phyloP scores from a whole-genome alignment of 1,140 invertebrate genomes.

The Cherax destructor region DNA sequence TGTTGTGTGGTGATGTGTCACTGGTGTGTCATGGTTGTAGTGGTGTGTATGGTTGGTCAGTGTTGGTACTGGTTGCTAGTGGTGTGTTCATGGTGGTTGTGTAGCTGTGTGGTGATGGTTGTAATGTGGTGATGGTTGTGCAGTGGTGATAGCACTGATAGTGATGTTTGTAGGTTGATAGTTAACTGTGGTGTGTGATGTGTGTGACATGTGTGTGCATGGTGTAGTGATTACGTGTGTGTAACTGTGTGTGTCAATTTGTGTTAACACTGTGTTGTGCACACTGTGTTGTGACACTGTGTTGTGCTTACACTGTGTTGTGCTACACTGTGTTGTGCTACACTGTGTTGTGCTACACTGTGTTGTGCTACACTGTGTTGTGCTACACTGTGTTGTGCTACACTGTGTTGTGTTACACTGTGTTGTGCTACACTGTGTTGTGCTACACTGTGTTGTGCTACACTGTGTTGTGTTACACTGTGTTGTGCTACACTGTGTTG shows the following conservation, averaged over 20 bases:
- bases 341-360: not conserved
- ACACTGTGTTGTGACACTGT: not conserved
- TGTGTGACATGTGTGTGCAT: too few species aligned
- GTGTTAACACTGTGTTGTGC: not conserved
- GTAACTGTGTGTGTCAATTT: too few species aligned
- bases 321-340: not conserved
- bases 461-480: not conserved
- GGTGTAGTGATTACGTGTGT: not conserved
- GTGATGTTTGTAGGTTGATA: not conserved
- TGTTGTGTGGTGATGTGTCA: too few species aligned
- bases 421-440: not conserved
- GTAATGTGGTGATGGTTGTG: not conserved
- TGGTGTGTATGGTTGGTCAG: too few species aligned
- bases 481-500: not conserved
- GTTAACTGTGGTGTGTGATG: not conserved
- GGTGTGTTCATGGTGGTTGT: too few species aligned
- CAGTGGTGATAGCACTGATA: not conserved
- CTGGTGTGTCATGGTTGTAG: too few species aligned
- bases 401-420: not conserved
- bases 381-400: not conserved
- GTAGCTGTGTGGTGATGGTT: not conserved
- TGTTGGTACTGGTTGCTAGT: too few species aligned
- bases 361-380: not conserved
- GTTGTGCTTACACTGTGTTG: too few species aligned
- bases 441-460: not conserved